Conservation (phyloP, 2,888 invertebrate species). For the Dryococelus australis region DNA sequence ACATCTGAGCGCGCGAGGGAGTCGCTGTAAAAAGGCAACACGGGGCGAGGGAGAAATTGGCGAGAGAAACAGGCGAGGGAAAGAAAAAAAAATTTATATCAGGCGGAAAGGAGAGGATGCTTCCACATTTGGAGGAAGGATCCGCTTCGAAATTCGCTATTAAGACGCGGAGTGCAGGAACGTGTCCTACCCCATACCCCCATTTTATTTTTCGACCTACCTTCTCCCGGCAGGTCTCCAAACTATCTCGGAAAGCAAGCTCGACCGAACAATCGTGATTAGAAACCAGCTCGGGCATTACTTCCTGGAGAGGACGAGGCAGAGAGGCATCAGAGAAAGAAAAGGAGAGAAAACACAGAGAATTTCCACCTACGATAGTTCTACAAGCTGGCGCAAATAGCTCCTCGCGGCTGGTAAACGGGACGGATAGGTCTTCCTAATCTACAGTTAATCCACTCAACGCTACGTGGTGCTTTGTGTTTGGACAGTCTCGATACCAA, state of each 20-base stretch:
- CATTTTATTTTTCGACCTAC: not conserved
- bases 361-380: slow-evolving; percentile 16
- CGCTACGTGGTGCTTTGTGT: not conserved
- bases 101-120: not conserved
- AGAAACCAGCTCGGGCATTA: not conserved
- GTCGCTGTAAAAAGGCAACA: not conserved
- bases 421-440: slow-evolving; percentile 2
- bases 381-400: not conserved
- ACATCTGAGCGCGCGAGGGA: slow-evolving; percentile 4
- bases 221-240: not conserved
- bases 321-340: too few relatives aligned
- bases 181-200: not conserved
- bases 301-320: not conserved
- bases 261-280: slow-evolving; percentile 11
- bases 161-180: not conserved
- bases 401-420: not conserved
- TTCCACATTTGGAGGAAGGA: not conserved
- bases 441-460: not conserved
- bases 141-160: not conserved
- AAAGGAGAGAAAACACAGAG: not conserved
- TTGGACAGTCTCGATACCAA: too few relatives aligned
- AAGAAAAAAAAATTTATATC: not conserved
- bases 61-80: not conserved
- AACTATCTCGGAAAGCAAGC: not conserved
- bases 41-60: not conserved